Base-by-base conservation (phyloP, 1,140 invertebrate genomes). In the Tenebrio molitor region DNA sequence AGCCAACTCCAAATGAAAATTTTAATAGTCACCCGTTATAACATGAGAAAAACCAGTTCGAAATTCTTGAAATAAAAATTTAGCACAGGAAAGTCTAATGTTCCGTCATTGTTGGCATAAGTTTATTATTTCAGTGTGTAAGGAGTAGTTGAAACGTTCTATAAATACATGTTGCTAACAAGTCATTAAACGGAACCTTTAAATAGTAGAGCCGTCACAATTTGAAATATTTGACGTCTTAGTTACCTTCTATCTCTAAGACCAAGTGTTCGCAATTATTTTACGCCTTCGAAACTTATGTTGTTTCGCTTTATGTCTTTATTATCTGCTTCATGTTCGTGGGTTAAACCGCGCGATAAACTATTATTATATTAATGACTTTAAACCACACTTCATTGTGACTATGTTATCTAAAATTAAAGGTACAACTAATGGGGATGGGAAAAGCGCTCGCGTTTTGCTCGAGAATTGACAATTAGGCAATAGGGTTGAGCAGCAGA, bases 301-400 rank as follows among this genome's bases (percentile, higher is more conserved):
- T 66, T 41, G 19, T 66, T 44, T 44, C 19, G 19, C 21, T 66
- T 66, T 66, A 66, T 44, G 64, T 66, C 64, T 66, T 66, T 66
- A 66, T 66, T 66, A 66, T 66, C 64, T 44, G 14, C 39, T 66
- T 44, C 42, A 66, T 44, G 64, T 66, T 66, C 36, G 64, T 66
- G 36, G 64, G 64, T 41, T 66, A 44, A 66, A 66, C 64, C 34
- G 6, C 19, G 64, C 21, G 64, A 66, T 66, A 66, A 66, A 44
- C 64, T 66, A 66, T 66, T 66, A 66, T 66, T 66, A 66, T 44
- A 66, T 66, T 66, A 66, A 66, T 66, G 64, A 66, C 64, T 66
- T 36, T 7, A 53, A 53, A 53, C 21, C 46, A 15, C 46, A 25
- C 19, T 58, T 66, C 19, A 66, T 23, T 41, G 64, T 66, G 19